Base-by-base conservation (phyloP, 2,113 vertebrate genomes). In the Notarius quadriscutis region DNA sequence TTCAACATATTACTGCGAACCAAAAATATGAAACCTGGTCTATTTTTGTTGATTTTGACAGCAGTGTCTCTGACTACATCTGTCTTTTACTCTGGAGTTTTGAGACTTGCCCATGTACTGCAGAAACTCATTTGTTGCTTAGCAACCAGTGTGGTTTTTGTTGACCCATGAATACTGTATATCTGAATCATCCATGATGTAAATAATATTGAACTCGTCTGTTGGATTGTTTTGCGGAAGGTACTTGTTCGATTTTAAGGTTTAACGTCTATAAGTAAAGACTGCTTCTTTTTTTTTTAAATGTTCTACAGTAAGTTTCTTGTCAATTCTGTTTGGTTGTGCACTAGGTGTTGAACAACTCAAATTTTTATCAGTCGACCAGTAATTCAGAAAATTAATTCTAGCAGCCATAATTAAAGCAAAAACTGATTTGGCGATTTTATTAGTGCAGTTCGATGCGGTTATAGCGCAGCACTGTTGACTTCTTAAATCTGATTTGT, bases 41-140 rank as follows among this genome's bases (percentile, higher is more conserved):
- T 72, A 30, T 53, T 51, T 51, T 53, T 60, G 51, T 72, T 67
- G 34, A 57, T 58, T 83, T 90, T 79, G 83, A 41, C 74, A 27
- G 71, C 67, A 14, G 81, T 85, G 9, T 81, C 53, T 50, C 2
- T n/a, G 65, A 41, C 18, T 63, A 20, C 57, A 79, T 67, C 48
- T 79, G 20, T 69, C 62, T 79, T 41, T 18, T 27, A 83, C 81
- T 74, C 58, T 78, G 27, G 20, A 69, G 50, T 87, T 83, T 83
- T 27, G 83, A 72, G 71, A 60, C 62, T 67, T 85, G 57, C 81
- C 81, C 71, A 41, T 57, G 34, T 83, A 77, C 86, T 86, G 87
- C 63, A 78, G 30, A 89, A 81, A 87, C 93, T 95, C 92, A 90
- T 94, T 94, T 94, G 94, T 94, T 95, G 89, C 92, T 94, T 93